Evolutionary conservation across 2,888 invertebrate genomes (phyloP).

Genomic region (Nineta flava): DNA sequence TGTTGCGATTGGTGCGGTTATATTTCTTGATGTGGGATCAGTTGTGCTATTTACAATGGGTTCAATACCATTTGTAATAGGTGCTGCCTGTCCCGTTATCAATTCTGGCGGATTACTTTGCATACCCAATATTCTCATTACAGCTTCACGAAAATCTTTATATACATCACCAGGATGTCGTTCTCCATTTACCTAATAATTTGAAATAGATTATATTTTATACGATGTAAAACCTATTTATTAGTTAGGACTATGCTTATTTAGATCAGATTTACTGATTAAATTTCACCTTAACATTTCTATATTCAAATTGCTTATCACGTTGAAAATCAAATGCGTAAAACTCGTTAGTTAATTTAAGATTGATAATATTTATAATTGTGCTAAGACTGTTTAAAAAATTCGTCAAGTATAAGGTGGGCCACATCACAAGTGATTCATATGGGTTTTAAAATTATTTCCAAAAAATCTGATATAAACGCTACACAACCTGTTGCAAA

Average conservation of each 20-base stretch:
- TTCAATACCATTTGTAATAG: constrained; percentile 33
- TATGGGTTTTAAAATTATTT: too few relatives aligned
- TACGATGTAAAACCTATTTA: not conserved
- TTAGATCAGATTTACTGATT: not conserved
- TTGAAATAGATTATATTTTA: not conserved
- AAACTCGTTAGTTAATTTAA: too few relatives aligned
- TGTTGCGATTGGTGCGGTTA: constrained; percentile 9
- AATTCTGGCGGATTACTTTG: constrained; percentile 47
- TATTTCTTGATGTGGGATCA: constrained; percentile 12
- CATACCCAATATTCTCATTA: constrained; percentile 57
- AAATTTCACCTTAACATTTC: too few relatives aligned
- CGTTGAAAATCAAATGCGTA: too few relatives aligned
- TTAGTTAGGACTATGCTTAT: not conserved
- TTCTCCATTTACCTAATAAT: constrained; percentile 66
- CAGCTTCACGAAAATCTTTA: constrained; percentile 65
- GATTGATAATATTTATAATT: too few relatives aligned
- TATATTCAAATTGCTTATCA: too few relatives aligned
- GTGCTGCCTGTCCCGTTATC: constrained; percentile 40
- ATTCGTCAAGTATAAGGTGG: too few relatives aligned
- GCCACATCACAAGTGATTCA: too few relatives aligned
- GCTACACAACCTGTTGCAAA: too few relatives aligned
- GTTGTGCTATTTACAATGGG: constrained; percentile 1
- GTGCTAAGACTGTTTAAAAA: too few relatives aligned
- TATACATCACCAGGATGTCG: constrained; percentile 75
- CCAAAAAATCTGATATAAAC: too few relatives aligned